phyloP scores from a whole-genome alignment of 2,888 invertebrate species.

The Agrotis puta region DNA sequence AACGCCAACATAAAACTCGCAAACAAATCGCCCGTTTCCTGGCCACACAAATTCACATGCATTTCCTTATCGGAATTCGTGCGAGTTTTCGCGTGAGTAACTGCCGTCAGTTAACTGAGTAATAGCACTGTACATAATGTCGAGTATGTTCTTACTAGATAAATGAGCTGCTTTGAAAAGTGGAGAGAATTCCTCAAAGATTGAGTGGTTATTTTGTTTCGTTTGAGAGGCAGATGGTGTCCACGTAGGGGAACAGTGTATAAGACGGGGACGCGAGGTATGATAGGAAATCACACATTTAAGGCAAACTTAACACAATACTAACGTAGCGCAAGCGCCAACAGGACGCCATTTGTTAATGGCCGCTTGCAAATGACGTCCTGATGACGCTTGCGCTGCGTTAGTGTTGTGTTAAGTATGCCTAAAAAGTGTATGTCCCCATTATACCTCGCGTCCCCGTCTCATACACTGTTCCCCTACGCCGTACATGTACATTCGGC shows the following conservation, averaged over 20 bases:
- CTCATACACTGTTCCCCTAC: no score
- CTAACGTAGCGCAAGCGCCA: no score
- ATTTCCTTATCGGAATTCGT: conserved; percentile 67
- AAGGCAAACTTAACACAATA: no score
- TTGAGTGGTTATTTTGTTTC: conserved; percentile 40
- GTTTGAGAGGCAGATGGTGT: conserved; percentile 27
- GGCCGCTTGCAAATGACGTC: no score
- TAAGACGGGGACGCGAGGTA: no score
- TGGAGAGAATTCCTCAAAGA: conserved; percentile 40
- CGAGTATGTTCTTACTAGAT: conserved; percentile 56
- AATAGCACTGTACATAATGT: conserved; percentile 62
- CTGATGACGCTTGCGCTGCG: no score
- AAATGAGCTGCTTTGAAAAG: conserved; percentile 50
- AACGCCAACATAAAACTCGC: conserved; percentile 13
- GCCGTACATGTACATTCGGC: no score
- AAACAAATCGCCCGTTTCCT: conserved; percentile 42
- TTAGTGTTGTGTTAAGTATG: no score
- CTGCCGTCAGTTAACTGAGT: conserved; percentile 68
- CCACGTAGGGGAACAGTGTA: conserved; percentile 1
- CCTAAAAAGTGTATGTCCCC: no score
- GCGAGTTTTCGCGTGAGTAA: conserved; percentile 67
- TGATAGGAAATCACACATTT: no score
- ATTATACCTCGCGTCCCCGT: no score
- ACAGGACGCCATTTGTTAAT: no score
- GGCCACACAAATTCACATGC: conserved; percentile 59